Evolutionary conservation across 2,797 vertebrate species (phyloP), one percentile per base, ranked within the genome.

Genomic region (Oreochromis grahami): DNA sequence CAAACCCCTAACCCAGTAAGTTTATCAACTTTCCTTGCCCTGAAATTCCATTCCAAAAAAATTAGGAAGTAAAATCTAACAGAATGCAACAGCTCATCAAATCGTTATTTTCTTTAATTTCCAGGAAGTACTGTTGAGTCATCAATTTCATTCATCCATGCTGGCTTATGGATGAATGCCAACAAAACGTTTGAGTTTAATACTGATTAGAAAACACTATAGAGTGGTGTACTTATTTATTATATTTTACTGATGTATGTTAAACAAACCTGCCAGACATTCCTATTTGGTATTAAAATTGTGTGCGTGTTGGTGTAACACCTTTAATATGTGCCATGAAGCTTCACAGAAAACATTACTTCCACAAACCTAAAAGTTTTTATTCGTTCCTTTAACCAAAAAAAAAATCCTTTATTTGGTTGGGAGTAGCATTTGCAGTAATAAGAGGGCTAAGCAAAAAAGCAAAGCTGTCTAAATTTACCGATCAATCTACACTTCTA

Each of bases 21-120:
- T 29, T 72, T 0, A 72, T 48, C 24, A 45, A 32, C 41, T 72
- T 72, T 50, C 6, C 17, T 50, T 19, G 6, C 9, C 13, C 24
- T 19, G 17, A 63, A 63, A 63, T 21, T 3, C 36, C 3, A 26
- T 26, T 2, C 34, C 10, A 4, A 2, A 38, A 38, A 36, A 8
- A 13, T n/a, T n/a, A 7, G 10, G 34, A 10, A 60, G 19, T 63
- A n/a, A 38, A 63, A 8, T 63, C 10, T 63, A 65, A 65, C 0
- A 32, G 19, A 63, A 21, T 63, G 34, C 0, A 63, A 63, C 34
- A 8, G 38, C 24, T 70, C 38, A 17, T 4, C 14, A 43, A 43
- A 14, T 11, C 1, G 5, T 5, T 58, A 1, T 0, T 4, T n/a
- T 3, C 1, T 29, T 52, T 5, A 3, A 55, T 17, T 38, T 14